Evolutionary conservation across 2,797 vertebrate species (phyloP).

Genomic region (Acanthopagrus latus): DNA sequence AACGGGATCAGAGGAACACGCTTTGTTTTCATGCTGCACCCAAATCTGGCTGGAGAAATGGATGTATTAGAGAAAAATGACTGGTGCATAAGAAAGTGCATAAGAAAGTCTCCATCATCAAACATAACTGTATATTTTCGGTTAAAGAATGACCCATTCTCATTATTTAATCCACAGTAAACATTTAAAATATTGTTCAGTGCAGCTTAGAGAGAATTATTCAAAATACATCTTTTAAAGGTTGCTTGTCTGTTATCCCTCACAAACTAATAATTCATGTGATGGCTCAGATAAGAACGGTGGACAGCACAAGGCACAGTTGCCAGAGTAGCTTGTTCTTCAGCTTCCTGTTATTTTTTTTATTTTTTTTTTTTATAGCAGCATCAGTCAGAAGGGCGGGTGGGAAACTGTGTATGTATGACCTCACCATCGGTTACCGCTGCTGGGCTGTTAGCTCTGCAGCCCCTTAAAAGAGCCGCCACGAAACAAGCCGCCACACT

Average conservation of each 20-base stretch:
- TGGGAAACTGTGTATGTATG: conserved; percentile 2
- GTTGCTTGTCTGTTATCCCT: background rate
- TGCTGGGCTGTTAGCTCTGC: conserved; percentile 1
- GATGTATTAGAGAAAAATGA: no score
- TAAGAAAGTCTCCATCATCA: no score
- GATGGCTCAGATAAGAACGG: background rate
- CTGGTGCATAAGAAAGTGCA: no score
- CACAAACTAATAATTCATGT: background rate
- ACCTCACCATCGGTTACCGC: conserved; percentile 30
- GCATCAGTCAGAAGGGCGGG: conserved; percentile 15
- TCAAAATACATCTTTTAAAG: background rate
- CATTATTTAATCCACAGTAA: background rate
- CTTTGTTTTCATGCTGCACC: no score
- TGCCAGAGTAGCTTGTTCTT: background rate
- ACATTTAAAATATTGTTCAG: background rate
- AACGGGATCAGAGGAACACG: no score
- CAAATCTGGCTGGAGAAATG: no score
- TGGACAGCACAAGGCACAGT: background rate
- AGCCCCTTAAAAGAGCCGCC: conserved; percentile 32
- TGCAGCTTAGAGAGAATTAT: background rate
- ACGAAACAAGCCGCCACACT: conserved; percentile 47
- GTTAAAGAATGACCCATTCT: background rate
- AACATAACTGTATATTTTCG: background rate
- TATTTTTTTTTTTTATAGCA: conserved; percentile 22
- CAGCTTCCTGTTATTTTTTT: conserved; percentile 17